Evolutionary conservation across 1,140 invertebrate species (phyloP).

Genomic region (Ips typographus): DNA sequence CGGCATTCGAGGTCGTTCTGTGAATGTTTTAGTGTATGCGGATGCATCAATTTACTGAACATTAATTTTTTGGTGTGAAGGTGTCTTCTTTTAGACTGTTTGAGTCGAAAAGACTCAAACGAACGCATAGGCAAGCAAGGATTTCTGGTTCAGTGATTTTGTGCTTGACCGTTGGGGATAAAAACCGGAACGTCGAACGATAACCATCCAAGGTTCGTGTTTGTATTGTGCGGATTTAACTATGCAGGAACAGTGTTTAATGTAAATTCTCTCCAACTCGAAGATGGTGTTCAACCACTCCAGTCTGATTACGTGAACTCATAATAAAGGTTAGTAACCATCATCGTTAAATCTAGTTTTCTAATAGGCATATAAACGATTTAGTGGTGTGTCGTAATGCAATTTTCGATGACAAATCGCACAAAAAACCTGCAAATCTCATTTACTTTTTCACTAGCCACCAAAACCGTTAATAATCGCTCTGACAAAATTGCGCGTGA

Average conservation of each 20-base stretch:
- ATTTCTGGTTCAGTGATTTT: conserved; percentile 25
- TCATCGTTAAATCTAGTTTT: too few relatives aligned
- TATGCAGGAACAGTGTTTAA: too few relatives aligned
- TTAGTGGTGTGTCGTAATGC: neutral
- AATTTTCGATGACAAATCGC: neutral
- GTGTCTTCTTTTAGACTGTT: too few relatives aligned
- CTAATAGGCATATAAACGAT: neutral
- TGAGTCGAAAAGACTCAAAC: neutral
- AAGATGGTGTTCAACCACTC: too few relatives aligned
- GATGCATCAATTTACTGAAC: too few relatives aligned
- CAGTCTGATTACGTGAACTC: too few relatives aligned
- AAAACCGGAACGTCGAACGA: conserved; percentile 21
- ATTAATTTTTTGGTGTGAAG: too few relatives aligned
- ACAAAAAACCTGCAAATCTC: neutral
- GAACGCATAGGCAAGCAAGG: conserved; percentile 1
- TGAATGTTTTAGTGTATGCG: too few relatives aligned
- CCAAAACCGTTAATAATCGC: conserved; percentile 7
- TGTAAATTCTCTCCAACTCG: too few relatives aligned
- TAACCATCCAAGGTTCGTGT: conserved; percentile 23
- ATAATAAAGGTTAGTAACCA: too few relatives aligned
- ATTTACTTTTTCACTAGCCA: conserved; percentile 5
- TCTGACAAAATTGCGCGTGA: conserved; percentile 10
- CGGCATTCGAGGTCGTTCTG: too few relatives aligned
- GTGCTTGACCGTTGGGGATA: conserved; percentile 24
- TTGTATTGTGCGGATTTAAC: conserved; percentile 4